phyloP scores from a whole-genome alignment of 2,888 invertebrate genomes.

The Dione juno region DNA sequence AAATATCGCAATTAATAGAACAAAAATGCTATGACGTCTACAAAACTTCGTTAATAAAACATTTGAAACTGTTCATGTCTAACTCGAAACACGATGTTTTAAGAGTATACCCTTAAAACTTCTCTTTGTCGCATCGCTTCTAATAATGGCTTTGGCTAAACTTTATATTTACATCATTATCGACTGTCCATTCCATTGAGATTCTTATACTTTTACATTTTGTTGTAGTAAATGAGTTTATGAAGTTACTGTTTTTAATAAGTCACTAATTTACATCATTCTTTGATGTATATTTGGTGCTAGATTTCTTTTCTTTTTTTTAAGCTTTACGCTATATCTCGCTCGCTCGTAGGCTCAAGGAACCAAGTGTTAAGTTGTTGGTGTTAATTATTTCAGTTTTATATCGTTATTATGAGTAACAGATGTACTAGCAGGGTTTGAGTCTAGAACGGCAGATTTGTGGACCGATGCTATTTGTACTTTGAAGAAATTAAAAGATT shows the following conservation, averaged over 20 bases:
- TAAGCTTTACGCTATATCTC: too few relatives aligned
- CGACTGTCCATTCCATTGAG: conserved; percentile 4
- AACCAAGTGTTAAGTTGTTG: too few relatives aligned
- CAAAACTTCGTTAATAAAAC: conserved; percentile 12
- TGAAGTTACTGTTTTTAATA: not conserved
- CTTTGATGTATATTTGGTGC: too few relatives aligned
- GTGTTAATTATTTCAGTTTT: too few relatives aligned
- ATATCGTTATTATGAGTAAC: too few relatives aligned
- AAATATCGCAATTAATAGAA: not conserved
- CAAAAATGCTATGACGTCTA: not conserved
- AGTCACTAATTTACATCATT: not conserved
- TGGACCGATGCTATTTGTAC: too few relatives aligned
- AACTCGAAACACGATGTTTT: conserved; percentile 21
- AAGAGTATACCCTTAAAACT: conserved; percentile 25
- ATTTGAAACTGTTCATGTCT: conserved; percentile 6
- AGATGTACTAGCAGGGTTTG: too few relatives aligned
- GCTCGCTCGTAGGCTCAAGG: too few relatives aligned
- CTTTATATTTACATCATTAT: conserved; percentile 22
- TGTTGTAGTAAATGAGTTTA: not conserved
- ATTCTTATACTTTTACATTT: not conserved
- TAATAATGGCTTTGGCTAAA: conserved; percentile 10
- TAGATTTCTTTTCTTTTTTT: too few relatives aligned
- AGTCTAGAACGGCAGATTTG: too few relatives aligned
- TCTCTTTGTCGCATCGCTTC: conserved; percentile 21
- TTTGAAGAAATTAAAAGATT: too few relatives aligned